phyloP scores from a whole-genome alignment of 2,888 invertebrate species.

The Acutogordius australiensis region DNA sequence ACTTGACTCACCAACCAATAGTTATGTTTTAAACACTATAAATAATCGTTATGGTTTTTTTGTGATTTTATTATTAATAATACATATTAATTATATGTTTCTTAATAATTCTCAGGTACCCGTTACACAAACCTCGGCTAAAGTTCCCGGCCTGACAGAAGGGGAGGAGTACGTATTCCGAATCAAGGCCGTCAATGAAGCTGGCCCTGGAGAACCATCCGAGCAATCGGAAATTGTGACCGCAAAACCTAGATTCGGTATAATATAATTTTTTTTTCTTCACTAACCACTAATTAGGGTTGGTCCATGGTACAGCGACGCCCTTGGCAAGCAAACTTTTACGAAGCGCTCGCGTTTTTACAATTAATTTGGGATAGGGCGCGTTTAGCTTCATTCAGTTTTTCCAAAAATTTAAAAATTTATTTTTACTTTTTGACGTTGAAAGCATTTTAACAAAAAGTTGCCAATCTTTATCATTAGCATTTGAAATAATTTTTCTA shows the following conservation, averaged over 20 bases:
- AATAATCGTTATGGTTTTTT: not conserved
- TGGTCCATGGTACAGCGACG: too few relatives aligned
- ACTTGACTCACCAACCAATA: too few relatives aligned
- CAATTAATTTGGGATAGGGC: too few relatives aligned
- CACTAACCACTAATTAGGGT: not conserved
- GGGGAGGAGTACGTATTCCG: conserved; percentile 22
- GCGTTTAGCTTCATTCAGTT: not conserved
- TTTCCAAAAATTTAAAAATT: too few relatives aligned
- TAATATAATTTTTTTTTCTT: not conserved
- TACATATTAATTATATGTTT: not conserved
- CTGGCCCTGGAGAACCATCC: conserved; percentile 21
- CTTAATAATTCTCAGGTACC: conserved; percentile 15
- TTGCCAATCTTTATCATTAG: too few relatives aligned
- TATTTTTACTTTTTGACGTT: too few relatives aligned
- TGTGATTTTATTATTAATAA: too few relatives aligned
- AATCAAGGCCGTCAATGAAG: conserved; percentile 22
- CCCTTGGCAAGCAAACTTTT: too few relatives aligned
- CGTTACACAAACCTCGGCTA: conserved; percentile 19
- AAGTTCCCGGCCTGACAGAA: conserved; percentile 23
- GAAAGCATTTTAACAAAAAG: too few relatives aligned
- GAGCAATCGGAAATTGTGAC: conserved; percentile 20
- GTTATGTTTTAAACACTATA: not conserved
- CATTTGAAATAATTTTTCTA: too few relatives aligned
- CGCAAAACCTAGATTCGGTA: conserved; percentile 18
- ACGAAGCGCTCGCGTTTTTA: too few relatives aligned